These are phyloP conservation scores for Sylvicapra grimmia DNA, from an alignment of 2,113 vertebrate species.

Conservation along the genomic window DNA sequence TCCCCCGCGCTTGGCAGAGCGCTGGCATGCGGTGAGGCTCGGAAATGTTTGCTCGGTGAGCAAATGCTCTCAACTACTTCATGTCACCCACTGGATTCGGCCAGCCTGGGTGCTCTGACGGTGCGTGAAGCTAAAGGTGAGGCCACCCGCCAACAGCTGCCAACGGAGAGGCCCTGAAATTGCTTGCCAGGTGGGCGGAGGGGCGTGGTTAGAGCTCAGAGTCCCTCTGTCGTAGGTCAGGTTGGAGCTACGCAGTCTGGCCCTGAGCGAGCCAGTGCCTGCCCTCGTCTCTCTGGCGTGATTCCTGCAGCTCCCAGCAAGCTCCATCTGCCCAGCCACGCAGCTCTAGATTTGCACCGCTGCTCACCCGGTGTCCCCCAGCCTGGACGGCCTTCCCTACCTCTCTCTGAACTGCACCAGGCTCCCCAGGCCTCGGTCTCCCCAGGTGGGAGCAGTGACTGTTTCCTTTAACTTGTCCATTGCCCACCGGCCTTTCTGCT, in stretches of 20 bases:
- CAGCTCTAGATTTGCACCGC: background rate
- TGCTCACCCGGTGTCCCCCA: fast-evolving
- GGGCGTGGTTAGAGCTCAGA: background rate
- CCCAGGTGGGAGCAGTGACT: fast-evolving
- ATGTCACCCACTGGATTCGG: background rate
- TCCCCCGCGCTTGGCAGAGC: background rate
- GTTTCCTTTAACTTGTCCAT: background rate
- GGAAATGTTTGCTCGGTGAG: background rate
- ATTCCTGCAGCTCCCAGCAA: background rate
- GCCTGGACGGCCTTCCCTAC: background rate
- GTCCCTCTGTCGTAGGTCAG: background rate
- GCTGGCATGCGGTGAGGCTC: background rate
- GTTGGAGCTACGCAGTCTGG: background rate
- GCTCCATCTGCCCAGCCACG: too few relatives aligned
- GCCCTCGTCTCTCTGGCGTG: background rate
- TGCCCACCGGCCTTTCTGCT: background rate
- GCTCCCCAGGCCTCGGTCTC: background rate
- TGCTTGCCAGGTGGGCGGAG: background rate
- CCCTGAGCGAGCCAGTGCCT: background rate
- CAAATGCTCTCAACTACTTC: background rate
- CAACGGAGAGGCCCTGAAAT: background rate
- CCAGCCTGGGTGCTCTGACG: background rate
- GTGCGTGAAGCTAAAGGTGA: background rate
- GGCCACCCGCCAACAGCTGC: background rate
- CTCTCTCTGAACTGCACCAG: background rate